Evolutionary conservation across 2,113 vertebrate genomes (phyloP).

Genomic region (Varanus komodoensis): DNA sequence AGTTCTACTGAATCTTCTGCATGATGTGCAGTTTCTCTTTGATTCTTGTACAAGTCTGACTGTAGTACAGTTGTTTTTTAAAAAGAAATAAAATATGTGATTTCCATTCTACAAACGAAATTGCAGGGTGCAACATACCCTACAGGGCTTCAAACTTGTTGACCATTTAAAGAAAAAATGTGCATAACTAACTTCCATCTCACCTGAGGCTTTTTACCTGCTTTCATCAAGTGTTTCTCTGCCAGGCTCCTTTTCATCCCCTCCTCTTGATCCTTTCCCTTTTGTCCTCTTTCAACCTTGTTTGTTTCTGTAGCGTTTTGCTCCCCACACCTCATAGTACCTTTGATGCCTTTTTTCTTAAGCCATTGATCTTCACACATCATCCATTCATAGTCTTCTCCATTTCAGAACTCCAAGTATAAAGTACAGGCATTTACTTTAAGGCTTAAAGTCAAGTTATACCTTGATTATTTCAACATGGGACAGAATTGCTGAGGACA

Average conservation of each 20-base stretch:
- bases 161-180: constrained; percentile 58
- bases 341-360: constrained; percentile 65
- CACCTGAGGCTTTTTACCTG: constrained; percentile 51
- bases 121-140: background rate
- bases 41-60: background rate
- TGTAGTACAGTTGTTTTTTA: background rate
- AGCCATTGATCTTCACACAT: constrained; percentile 50
- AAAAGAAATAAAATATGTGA: constrained; percentile 34
- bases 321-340: constrained; percentile 56
- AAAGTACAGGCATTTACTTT: constrained; percentile 39
- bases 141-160: constrained; percentile 40
- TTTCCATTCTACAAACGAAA: constrained; percentile 24
- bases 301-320: constrained; percentile 62
- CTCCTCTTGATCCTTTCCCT: constrained; percentile 56
- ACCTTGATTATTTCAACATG: constrained; percentile 30
- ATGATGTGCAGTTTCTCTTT: background rate
- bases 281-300: constrained; percentile 63
- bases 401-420: constrained; percentile 40
- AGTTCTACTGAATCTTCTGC: rapidly evolving
- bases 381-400: constrained; percentile 52
- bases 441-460: constrained; percentile 46
- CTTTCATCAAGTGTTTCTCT: constrained; percentile 49
- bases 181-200: constrained; percentile 64
- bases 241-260: constrained; percentile 54
- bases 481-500: constrained; percentile 38